A percentile compares a stretch with the other conserved stretches of the same genome.
Evolutionary conservation across 2,113 vertebrate genomes (phyloP).

Genomic region (Saguinus midas): DNA sequence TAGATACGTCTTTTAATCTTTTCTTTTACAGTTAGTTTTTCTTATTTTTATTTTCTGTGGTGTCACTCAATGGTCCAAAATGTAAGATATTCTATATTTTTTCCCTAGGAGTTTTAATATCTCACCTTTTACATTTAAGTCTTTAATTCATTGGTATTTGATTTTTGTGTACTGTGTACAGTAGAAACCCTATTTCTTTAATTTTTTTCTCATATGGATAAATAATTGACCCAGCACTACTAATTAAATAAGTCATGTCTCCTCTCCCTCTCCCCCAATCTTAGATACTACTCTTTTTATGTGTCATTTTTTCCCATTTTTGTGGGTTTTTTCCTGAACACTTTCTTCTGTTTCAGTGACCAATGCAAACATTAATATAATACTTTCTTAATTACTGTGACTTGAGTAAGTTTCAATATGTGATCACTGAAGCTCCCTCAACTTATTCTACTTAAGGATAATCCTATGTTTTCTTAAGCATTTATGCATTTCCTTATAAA

Average conservation of each 20-base stretch:
- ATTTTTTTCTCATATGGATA: not conserved
- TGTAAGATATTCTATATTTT: not conserved
- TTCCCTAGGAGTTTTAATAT: not conserved
- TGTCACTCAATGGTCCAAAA: not conserved
- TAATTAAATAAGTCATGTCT: not conserved
- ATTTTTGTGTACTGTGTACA: not conserved
- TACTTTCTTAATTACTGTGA: not conserved
- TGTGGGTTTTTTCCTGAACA: not conserved
- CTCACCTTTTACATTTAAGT: not conserved
- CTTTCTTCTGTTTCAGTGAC: not conserved
- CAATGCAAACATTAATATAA: not conserved
- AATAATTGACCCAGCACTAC: not conserved
- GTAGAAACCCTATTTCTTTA: not conserved
- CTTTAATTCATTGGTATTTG: not conserved
- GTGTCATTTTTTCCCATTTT: not conserved
- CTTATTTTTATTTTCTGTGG: not conserved
- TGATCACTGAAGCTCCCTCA: not conserved
- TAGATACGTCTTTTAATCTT: not conserved
- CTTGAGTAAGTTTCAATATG: not conserved
- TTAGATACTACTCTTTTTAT: not conserved
- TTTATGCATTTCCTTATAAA: not conserved
- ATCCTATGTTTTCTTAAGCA: not conserved
- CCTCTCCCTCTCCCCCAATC: not conserved
- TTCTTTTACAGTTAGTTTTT: not conserved
- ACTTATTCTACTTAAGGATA: not conserved